Evolutionary conservation across 2,113 vertebrate genomes (phyloP).

Genomic region (Prietella phreatophila): DNA sequence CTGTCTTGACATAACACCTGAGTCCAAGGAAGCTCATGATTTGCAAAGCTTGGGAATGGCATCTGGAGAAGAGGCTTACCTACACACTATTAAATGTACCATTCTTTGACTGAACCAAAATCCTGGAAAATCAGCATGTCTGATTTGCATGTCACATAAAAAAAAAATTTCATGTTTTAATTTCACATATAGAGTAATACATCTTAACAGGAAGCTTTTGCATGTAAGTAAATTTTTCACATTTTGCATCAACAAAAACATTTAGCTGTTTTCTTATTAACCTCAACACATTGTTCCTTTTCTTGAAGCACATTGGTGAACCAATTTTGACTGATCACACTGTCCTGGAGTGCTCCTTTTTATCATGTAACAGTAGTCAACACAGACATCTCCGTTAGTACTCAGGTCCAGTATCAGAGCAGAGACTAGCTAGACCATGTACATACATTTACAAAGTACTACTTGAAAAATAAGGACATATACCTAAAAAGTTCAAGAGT

Average conservation of each 20-base stretch:
- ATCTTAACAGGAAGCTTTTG: slow-evolving; percentile 43
- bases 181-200: slow-evolving; percentile 42
- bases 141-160: slow-evolving; percentile 34
- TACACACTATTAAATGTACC: slow-evolving; percentile 45
- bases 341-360: slow-evolving; percentile 47
- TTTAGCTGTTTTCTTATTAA: slow-evolving; percentile 32
- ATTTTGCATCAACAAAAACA: slow-evolving; percentile 49
- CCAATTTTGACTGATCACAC: slow-evolving; percentile 56
- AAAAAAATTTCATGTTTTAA: slow-evolving; percentile 31
- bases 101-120: slow-evolving; percentile 40
- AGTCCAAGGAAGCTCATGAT: slow-evolving; percentile 59
- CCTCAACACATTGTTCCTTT: slow-evolving; percentile 38
- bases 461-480: slow-evolving; percentile 71
- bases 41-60: slow-evolving; percentile 54
- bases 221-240: slow-evolving; percentile 46
- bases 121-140: slow-evolving; percentile 39
- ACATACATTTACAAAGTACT: slow-evolving; percentile 72
- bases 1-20: slow-evolving; percentile 57
- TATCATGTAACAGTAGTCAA: slow-evolving; percentile 39
- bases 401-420: slow-evolving; percentile 67
- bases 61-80: slow-evolving; percentile 46
- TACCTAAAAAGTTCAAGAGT: slow-evolving; percentile 70
- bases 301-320: slow-evolving; percentile 52
- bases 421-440: slow-evolving; percentile 69
- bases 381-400: slow-evolving; percentile 38